phyloP scores from a whole-genome alignment of 2,888 invertebrate species.

The Agelastica alni region DNA sequence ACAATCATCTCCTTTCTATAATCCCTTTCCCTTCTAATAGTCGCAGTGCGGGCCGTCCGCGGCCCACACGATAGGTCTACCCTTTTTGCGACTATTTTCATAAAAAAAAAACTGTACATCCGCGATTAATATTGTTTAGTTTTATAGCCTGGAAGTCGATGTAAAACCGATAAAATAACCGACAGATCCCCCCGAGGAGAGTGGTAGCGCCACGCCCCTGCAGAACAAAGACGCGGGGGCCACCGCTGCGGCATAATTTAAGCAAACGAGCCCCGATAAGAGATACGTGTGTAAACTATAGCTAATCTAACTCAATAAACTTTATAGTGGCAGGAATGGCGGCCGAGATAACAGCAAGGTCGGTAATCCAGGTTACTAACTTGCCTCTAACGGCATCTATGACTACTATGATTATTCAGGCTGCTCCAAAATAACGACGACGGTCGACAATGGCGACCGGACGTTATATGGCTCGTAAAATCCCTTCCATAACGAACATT shows the following conservation, averaged over 20 bases:
- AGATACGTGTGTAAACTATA: slow-evolving; percentile 58
- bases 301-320: slow-evolving; percentile 60
- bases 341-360: slow-evolving; percentile 57
- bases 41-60: too few relatives aligned
- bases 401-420: slow-evolving; percentile 44
- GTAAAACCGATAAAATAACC: too few relatives aligned
- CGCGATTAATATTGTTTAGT: too few relatives aligned
- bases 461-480: slow-evolving; percentile 12
- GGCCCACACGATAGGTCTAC: too few relatives aligned
- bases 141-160: too few relatives aligned
- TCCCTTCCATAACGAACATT: slow-evolving; percentile 3
- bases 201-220: slow-evolving; percentile 25
- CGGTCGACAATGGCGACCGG: slow-evolving; percentile 16
- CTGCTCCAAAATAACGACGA: slow-evolving; percentile 31
- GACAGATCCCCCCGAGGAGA: slow-evolving; percentile 3
- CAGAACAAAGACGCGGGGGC: slow-evolving; percentile 53
- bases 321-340: slow-evolving; percentile 59
- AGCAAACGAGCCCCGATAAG: slow-evolving; percentile 57
- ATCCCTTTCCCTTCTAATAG: too few relatives aligned
- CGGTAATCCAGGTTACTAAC: slow-evolving; percentile 54
- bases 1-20: too few relatives aligned
- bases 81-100: too few relatives aligned
- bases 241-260: slow-evolving; percentile 47
- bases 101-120: too few relatives aligned
- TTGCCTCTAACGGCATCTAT: slow-evolving; percentile 53